Evolutionary conservation across 1,140 invertebrate genomes (phyloP).

Genomic region (Drosophila arizonae): DNA sequence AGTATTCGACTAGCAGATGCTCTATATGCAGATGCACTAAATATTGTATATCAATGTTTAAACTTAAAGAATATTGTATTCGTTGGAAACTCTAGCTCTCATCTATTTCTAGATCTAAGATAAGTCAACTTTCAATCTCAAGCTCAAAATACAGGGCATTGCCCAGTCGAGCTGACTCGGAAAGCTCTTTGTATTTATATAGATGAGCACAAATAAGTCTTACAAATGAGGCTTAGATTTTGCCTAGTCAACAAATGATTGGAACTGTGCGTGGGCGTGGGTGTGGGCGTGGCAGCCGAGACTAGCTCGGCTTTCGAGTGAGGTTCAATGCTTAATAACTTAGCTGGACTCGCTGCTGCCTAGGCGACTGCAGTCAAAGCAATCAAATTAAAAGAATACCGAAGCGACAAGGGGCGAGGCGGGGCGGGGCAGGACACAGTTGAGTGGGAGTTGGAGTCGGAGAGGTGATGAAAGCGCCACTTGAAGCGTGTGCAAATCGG

Average conservation of each 20-base stretch:
- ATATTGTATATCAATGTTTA: too few species aligned
- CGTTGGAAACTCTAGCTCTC: too few species aligned
- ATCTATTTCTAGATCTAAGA: too few species aligned
- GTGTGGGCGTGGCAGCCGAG: neutral
- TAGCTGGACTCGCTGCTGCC: slow-evolving; percentile 52
- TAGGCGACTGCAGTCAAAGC: slow-evolving; percentile 55
- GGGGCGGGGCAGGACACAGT: neutral
- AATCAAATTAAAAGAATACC: slow-evolving; percentile 72
- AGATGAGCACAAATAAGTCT: slow-evolving; percentile 2
- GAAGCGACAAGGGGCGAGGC: neutral
- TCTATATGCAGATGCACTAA: too few species aligned
- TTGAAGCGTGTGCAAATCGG: slow-evolving; percentile 64
- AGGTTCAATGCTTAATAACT: slow-evolving; percentile 48
- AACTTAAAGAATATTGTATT: too few species aligned
- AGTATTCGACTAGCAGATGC: too few species aligned
- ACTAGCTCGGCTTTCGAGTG: neutral
- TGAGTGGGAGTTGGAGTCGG: neutral
- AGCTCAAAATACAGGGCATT: neutral
- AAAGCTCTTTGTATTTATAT: neutral
- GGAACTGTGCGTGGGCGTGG: neutral
- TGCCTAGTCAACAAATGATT: slow-evolving; percentile 10
- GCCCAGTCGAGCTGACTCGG: neutral
- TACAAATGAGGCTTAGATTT: slow-evolving; percentile 12
- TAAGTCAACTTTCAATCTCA: too few species aligned
- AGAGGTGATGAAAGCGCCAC: slow-evolving; percentile 58